Conservation (phyloP, 2,797 vertebrate species). For the Telmatherina bonti region DNA sequence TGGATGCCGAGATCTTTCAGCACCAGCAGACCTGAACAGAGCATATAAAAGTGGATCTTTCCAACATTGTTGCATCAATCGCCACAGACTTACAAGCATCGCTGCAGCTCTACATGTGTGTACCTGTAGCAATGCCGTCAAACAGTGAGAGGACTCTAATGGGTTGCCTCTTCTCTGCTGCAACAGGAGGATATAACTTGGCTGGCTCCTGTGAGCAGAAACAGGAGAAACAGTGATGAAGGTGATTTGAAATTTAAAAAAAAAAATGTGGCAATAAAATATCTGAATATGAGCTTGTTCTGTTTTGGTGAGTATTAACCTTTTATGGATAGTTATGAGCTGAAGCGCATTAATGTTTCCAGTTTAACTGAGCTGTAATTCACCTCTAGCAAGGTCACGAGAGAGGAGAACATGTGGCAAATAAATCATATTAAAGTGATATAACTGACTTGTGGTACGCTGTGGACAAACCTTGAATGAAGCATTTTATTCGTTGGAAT, state of each 20-base stretch:
- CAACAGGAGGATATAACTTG: conserved; percentile 90
- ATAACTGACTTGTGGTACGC: too few relatives aligned
- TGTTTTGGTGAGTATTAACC: neutral
- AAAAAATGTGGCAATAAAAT: neutral
- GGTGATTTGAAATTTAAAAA: neutral
- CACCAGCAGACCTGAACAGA: conserved; percentile 87
- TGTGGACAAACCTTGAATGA: too few relatives aligned
- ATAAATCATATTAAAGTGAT: neutral
- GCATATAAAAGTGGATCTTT: neutral
- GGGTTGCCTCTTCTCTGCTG: conserved; percentile 89
- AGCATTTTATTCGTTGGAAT: too few relatives aligned
- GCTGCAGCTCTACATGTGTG: neutral
- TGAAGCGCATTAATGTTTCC: conserved; percentile 8
- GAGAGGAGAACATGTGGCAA: conserved; percentile 10
- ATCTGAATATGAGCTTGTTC: conserved; percentile 8
- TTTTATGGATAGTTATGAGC: too few relatives aligned
- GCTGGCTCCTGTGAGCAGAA: conserved; percentile 79
- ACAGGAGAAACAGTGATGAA: conserved; percentile 10
- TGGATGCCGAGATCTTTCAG: conserved; percentile 93
- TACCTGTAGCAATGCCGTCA: conserved; percentile 91
- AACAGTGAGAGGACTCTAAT: conserved; percentile 95
- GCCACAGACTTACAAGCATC: neutral
- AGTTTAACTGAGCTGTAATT: conserved; percentile 17
- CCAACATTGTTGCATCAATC: neutral
- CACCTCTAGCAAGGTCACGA: neutral